Conservation (phyloP, 2,113 vertebrate species). For the Myocastor coypus region DNA sequence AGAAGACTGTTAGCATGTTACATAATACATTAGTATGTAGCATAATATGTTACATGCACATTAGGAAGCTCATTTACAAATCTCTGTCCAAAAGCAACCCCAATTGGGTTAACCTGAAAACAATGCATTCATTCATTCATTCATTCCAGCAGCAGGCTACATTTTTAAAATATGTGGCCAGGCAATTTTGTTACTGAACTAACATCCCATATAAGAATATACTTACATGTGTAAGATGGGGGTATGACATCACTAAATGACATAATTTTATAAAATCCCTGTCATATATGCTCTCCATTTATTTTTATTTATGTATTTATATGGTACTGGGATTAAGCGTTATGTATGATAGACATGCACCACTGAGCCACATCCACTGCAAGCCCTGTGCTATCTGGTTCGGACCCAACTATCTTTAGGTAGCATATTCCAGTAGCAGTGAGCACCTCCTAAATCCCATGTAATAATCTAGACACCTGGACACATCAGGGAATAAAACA, state of each 20-base stretch:
- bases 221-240: not conserved
- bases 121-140: not conserved
- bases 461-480: slow-evolving; percentile 15
- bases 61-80: slow-evolving; percentile 43
- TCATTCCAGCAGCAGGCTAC: not conserved
- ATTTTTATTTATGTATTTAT: not conserved
- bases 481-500: slow-evolving; percentile 51
- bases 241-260: not conserved
- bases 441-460: not conserved
- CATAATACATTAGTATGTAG: no score
- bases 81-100: slow-evolving; percentile 25
- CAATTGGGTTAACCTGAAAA: slow-evolving; percentile 43
- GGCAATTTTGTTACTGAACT: not conserved
- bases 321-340: not conserved
- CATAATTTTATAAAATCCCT: not conserved
- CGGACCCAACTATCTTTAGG: not conserved
- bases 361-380: not conserved
- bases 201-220: not conserved
- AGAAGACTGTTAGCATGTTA: slow-evolving; percentile 19
- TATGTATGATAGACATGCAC: not conserved
- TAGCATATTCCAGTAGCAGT: not conserved
- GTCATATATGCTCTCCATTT: not conserved
- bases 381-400: not conserved
- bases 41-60: not conserved
- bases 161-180: not conserved